Evolutionary conservation across 2,797 vertebrate species (phyloP), one percentile per base, ranked within the genome.

Genomic region (Coregonus sp.): DNA sequence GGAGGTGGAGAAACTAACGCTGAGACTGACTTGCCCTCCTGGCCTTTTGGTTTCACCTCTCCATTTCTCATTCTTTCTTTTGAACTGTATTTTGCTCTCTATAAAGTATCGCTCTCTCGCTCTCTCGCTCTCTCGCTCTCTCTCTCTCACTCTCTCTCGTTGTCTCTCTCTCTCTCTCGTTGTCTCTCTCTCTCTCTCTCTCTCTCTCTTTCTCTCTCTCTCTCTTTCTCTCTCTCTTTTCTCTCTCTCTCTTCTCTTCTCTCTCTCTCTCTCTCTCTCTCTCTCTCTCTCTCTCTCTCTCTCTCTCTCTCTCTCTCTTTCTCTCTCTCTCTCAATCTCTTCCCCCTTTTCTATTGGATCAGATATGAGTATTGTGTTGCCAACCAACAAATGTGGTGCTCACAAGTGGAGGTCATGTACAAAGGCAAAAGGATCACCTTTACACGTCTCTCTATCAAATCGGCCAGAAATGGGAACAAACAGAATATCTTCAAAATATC

Each of bases 251-350:
- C 16, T 77, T 40, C 2, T 67, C 63, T 68, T 35, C 67, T 47
- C 16, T 70, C 7, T 25, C 18, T 63, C 9, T 61, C 54, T 61
- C 25, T 61, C 37, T 74, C 16, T 63, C 16, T 77, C 11, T 40
- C 2, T 67, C 63, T 68, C 31, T 35, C 67, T 47, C 16, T 70
- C 7, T 25, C 18, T 63, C 9, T 61, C 54, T 61, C 25, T 61
- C 37, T 74, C 16, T 63, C 16, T 77, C 11, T 40, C 2, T 67
- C 63, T 68, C 37, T 74, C 16, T 63, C 16, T 77, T 5, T 40
- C 2, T 67, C 63, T 68, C 31, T 35, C 67, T 47, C 16, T 70
- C 7, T 25, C 18, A 40, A 3, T 61, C 54, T 61, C 25, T 61
- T 20, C 37, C 31, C 18, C 18, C n/a, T 15, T 73, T 29, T 12